A percentile compares a stretch with the other conserved stretches of the same genome.
phyloP scores from a whole-genome alignment of 2,888 invertebrate genomes.

The Tinea pellionella region DNA sequence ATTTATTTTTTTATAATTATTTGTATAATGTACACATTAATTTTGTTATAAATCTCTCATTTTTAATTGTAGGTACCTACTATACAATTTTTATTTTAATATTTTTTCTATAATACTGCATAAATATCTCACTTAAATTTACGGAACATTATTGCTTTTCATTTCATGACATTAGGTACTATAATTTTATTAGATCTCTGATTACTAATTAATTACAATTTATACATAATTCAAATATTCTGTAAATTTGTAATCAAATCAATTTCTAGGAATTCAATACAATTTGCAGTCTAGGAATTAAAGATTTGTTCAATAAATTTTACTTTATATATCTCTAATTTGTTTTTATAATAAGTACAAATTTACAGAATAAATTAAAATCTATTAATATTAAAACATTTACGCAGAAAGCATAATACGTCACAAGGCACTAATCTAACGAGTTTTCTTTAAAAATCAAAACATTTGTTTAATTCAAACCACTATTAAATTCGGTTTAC shows the following conservation, averaged over 20 bases:
- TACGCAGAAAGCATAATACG: conserved; percentile 49
- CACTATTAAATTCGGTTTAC: conserved; percentile 63
- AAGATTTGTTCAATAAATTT: too few species aligned
- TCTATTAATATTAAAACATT: neutral
- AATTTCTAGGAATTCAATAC: too few species aligned
- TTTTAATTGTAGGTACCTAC: neutral
- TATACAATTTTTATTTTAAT: neutral
- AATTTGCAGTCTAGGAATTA: too few species aligned
- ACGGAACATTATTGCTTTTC: conserved; percentile 52
- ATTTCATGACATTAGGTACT: conserved; percentile 9
- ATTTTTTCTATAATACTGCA: neutral
- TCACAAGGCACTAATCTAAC: conserved; percentile 69
- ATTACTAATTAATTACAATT: neutral
- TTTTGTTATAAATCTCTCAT: neutral
- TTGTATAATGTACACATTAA: neutral
- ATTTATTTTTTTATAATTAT: too few species aligned
- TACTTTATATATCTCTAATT: too few species aligned
- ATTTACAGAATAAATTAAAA: neutral
- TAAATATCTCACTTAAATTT: conserved; percentile 1
- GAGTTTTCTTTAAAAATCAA: conserved; percentile 37
- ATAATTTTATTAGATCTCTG: neutral
- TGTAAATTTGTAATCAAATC: neutral
- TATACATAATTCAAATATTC: neutral
- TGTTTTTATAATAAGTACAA: neutral
- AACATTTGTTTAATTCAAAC: conserved; percentile 39